Conservation (phyloP, 2,888 invertebrate genomes). For the Phyllotreta cruciferae region DNA sequence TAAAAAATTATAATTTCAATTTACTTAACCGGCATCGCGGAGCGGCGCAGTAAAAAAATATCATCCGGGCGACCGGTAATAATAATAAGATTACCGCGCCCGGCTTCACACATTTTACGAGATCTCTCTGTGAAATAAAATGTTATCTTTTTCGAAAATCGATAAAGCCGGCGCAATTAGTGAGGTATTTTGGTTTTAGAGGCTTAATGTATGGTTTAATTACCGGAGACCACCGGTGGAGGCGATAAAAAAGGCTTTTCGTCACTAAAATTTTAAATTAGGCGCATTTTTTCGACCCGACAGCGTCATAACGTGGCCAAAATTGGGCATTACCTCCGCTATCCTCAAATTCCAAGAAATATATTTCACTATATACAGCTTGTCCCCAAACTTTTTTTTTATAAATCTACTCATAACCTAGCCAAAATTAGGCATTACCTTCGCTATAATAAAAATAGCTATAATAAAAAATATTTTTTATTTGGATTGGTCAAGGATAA, state of each 20-base stretch:
- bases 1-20: constrained; percentile 38
- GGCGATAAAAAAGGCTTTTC: constrained; percentile 37
- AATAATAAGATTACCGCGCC: constrained; percentile 31
- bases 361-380: no score
- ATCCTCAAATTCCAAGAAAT: background rate
- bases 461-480: no score
- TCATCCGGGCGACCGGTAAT: constrained; percentile 31
- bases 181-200: constrained; percentile 46
- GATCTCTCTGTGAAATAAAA: constrained; percentile 31
- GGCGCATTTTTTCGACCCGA: constrained; percentile 12
- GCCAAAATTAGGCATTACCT: constrained; percentile 9
- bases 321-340: constrained; percentile 2
- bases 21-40: constrained; percentile 28
- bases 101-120: constrained; percentile 39
- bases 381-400: no score
- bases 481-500: no score
- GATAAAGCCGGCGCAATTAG: constrained; percentile 48
- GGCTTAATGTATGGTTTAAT: constrained; percentile 39
- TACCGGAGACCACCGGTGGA: constrained; percentile 40
- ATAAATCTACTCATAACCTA: constrained; percentile 11
- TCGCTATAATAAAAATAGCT: background rate
- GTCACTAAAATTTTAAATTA: constrained; percentile 35
- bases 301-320: constrained; percentile 16
- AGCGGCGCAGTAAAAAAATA: constrained; percentile 23
- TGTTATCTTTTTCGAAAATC: constrained; percentile 44